Evolutionary conservation across 2,888 invertebrate species (phyloP).

Genomic region (Meta bourneti): DNA sequence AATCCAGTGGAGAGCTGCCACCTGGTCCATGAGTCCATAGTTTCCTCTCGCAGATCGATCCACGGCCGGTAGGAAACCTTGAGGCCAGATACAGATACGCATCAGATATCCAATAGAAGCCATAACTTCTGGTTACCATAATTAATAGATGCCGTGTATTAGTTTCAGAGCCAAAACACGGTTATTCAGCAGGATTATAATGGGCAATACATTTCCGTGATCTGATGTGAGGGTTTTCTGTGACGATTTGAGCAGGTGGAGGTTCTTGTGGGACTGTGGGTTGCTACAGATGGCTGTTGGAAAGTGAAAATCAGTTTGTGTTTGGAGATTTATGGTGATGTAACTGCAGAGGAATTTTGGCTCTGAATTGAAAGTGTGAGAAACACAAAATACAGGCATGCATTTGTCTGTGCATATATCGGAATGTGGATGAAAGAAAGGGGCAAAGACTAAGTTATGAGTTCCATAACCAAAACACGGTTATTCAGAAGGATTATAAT

Average conservation of each 20-base stretch:
- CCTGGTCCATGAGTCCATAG: slow-evolving; percentile 98
- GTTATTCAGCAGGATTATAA: not conserved
- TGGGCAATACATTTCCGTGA: too few relatives aligned
- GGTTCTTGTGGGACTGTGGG: too few relatives aligned
- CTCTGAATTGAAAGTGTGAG: too few relatives aligned
- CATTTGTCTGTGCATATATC: too few relatives aligned
- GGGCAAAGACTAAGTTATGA: not conserved
- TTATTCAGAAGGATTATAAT: not conserved
- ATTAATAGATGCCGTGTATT: not conserved
- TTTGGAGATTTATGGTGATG: too few relatives aligned
- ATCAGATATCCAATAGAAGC: slow-evolving; percentile 11
- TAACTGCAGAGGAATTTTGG: too few relatives aligned
- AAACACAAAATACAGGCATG: too few relatives aligned
- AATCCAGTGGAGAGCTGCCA: slow-evolving; percentile 98
- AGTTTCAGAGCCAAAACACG: not conserved
- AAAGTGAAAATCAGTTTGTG: too few relatives aligned
- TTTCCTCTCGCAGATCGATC: slow-evolving; percentile 83
- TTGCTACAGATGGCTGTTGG: too few relatives aligned
- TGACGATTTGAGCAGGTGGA: too few relatives aligned
- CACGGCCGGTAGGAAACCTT: slow-evolving; percentile 77
- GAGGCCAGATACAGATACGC: slow-evolving; percentile 1
- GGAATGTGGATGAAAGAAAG: too few relatives aligned
- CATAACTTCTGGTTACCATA: slow-evolving; percentile 1
- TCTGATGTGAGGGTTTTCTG: too few relatives aligned
- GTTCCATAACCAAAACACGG: not conserved